A percentile compares a stretch with the other conserved stretches of the same genome.
These are phyloP conservation scores for Centropristis striata DNA, from an alignment of 2,113 vertebrate genomes.

Conservation along the genomic window DNA sequence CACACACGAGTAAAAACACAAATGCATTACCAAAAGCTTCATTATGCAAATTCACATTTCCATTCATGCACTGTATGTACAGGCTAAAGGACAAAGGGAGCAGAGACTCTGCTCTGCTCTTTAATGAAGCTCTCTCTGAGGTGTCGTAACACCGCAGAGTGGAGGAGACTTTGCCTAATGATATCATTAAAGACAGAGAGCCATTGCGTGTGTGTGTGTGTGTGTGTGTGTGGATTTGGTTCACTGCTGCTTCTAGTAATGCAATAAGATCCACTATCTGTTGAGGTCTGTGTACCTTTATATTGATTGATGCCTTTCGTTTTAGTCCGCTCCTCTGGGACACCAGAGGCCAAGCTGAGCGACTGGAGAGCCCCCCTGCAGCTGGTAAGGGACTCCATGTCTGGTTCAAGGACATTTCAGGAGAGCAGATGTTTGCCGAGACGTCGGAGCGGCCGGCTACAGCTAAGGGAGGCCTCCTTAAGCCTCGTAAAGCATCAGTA, in stretches of 20 bases:
- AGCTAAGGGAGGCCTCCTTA: neutral
- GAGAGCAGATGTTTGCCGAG: slow-evolving; percentile 40
- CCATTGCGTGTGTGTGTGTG: slow-evolving; percentile 21
- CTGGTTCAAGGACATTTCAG: slow-evolving; percentile 53
- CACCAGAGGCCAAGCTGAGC: slow-evolving; percentile 13
- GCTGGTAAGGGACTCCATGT: slow-evolving; percentile 29
- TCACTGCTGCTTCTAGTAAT: slow-evolving; percentile 7
- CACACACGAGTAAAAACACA: slow-evolving; percentile 3
- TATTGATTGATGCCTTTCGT: slow-evolving; percentile 50
- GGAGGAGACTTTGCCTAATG: slow-evolving; percentile 65
- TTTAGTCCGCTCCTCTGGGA: slow-evolving; percentile 38
- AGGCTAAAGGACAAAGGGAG: slow-evolving; percentile 22
- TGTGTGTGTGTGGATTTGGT: neutral
- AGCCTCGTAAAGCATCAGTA: slow-evolving; percentile 16
- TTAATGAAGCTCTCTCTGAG: slow-evolving; percentile 57
- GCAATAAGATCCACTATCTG: slow-evolving; percentile 42
- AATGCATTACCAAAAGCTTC: slow-evolving; percentile 14
- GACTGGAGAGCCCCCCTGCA: slow-evolving; percentile 37
- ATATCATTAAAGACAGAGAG: slow-evolving; percentile 61
- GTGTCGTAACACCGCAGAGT: slow-evolving; percentile 35
- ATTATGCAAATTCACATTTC: slow-evolving; percentile 37
- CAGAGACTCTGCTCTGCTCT: neutral
- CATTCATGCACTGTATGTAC: slow-evolving; percentile 7
- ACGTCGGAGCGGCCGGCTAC: neutral
- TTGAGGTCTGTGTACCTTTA: slow-evolving; percentile 41